Conservation (phyloP, 2,888 invertebrate species). For the Acanthosoma haemorrhoidale region DNA sequence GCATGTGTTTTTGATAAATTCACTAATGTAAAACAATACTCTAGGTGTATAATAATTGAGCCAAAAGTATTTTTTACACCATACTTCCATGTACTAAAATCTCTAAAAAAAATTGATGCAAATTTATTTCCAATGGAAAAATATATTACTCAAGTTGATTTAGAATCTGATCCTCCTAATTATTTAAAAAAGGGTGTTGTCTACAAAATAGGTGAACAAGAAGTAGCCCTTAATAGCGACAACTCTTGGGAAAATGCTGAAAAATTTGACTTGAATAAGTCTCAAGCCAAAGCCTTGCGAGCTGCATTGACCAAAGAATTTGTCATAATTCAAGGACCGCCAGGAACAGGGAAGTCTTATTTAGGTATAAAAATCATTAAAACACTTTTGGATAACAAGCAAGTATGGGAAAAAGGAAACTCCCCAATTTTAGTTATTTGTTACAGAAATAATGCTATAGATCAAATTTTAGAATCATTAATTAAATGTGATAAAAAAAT, state of each 20-base stretch:
- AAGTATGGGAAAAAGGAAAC: conserved; percentile 45
- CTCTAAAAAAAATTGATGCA: conserved; percentile 55
- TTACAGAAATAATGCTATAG: conserved; percentile 79
- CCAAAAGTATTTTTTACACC: conserved; percentile 77
- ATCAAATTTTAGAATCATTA: conserved; percentile 73
- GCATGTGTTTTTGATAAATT: conserved; percentile 44
- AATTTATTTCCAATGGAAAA: conserved; percentile 61
- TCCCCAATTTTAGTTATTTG: conserved; percentile 70
- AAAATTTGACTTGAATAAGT: conserved; percentile 55
- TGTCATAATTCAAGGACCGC: conserved; percentile 77
- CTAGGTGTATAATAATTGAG: conserved; percentile 62
- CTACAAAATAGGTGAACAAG: conserved; percentile 30
- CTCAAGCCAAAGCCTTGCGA: conserved; percentile 62
- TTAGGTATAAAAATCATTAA: conserved; percentile 69
- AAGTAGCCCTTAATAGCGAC: conserved; percentile 32
- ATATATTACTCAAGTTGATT: conserved; percentile 57
- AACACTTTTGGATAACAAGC: conserved; percentile 57
- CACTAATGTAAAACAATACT: conserved; percentile 45
- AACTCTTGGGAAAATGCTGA: conserved; percentile 41
- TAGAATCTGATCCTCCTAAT: conserved; percentile 45
- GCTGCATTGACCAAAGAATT: conserved; percentile 66
- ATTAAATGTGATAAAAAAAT: conserved; percentile 53
- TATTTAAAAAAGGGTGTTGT: conserved; percentile 44
- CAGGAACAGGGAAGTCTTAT: conserved; percentile 82
- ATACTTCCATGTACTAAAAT: conserved; percentile 66